Evolutionary conservation across 2,888 invertebrate species (phyloP).

Genomic region (Bembecia ichneumoniformis): DNA sequence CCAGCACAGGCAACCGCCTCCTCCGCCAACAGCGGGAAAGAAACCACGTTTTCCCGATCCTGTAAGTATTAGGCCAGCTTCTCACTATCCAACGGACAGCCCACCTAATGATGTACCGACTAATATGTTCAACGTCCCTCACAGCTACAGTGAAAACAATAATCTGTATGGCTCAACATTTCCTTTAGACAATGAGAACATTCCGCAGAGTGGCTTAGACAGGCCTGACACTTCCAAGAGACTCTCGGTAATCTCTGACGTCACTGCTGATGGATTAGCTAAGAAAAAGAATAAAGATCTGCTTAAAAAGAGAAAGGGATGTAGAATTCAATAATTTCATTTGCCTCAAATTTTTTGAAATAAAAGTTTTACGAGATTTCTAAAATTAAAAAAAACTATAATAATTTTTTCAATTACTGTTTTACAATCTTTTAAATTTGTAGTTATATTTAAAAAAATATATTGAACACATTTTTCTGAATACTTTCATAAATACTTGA

Average conservation of each 20-base stretch:
- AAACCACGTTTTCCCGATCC: slow-evolving; percentile 66
- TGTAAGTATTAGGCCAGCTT: slow-evolving; percentile 59
- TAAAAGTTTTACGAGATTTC: not conserved
- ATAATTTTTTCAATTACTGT: too few relatives aligned
- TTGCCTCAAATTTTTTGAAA: not conserved
- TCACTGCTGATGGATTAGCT: slow-evolving; percentile 55
- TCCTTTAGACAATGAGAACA: slow-evolving; percentile 31
- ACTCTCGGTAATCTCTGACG: slow-evolving; percentile 61
- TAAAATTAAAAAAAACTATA: too few relatives aligned
- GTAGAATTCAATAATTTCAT: slow-evolving; percentile 51
- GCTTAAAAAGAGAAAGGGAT: slow-evolving; percentile 57
- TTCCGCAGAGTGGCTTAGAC: slow-evolving; percentile 21
- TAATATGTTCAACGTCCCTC: slow-evolving; percentile 29
- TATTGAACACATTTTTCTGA: too few relatives aligned
- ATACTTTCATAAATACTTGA: too few relatives aligned
- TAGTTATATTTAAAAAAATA: too few relatives aligned
- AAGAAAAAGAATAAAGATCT: slow-evolving; percentile 57
- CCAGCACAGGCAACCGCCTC: slow-evolving; percentile 54
- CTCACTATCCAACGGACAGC: slow-evolving; percentile 54
- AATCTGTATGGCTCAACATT: slow-evolving; percentile 54
- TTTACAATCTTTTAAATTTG: too few relatives aligned
- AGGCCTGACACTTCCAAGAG: slow-evolving; percentile 44
- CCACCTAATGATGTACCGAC: slow-evolving; percentile 23
- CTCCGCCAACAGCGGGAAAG: slow-evolving; percentile 46
- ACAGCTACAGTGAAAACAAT: slow-evolving; percentile 60